phyloP scores from a whole-genome alignment of 2,113 vertebrate genomes.

The Chlorodrepanis virens region DNA sequence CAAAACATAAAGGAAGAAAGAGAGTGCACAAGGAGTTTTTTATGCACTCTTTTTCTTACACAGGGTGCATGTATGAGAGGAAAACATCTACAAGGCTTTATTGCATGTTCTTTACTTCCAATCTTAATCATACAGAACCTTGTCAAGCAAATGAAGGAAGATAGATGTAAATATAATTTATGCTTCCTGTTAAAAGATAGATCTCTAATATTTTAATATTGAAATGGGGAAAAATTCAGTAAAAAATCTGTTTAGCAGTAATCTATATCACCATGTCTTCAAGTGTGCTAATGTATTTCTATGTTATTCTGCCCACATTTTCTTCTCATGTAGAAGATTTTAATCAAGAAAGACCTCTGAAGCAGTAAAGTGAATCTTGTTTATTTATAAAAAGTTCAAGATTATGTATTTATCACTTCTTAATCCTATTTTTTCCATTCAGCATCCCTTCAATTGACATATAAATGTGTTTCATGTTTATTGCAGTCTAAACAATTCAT shows the following conservation, averaged over 20 bases:
- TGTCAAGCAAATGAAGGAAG: neutral
- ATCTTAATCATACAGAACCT: neutral
- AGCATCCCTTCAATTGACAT: neutral
- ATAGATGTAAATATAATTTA: neutral
- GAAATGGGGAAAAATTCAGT: neutral
- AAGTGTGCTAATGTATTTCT: neutral
- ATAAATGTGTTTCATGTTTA: neutral
- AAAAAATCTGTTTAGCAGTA: neutral
- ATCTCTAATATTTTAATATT: neutral
- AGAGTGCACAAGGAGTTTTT: accelerated
- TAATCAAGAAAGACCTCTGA: neutral
- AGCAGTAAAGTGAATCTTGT: neutral
- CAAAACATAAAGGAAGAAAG: neutral
- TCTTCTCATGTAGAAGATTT: neutral
- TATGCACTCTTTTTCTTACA: neutral
- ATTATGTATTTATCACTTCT: neutral
- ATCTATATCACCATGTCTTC: neutral
- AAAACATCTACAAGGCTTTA: neutral
- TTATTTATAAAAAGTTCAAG: neutral
- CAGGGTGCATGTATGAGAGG: accelerated
- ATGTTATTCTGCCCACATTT: neutral
- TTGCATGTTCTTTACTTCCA: neutral
- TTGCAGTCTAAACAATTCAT: neutral
- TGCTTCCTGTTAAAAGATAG: neutral
- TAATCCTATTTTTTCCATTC: neutral